Conservation (phyloP, 2,888 invertebrate species). For the Chymomyza caudatula region DNA sequence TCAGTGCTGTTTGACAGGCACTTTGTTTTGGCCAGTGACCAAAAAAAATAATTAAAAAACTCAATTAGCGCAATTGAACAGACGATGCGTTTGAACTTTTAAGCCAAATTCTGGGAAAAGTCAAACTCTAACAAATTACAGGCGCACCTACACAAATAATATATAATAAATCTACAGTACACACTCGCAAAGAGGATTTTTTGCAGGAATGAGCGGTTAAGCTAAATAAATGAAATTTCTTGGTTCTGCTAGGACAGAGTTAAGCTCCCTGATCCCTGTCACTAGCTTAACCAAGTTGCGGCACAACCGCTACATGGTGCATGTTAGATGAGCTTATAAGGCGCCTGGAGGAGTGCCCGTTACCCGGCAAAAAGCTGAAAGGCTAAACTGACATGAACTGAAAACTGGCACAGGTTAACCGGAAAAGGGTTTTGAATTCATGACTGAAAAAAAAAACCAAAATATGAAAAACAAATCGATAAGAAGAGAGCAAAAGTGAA, state of each 20-base stretch:
- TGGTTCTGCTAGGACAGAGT: not conserved
- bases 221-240: not conserved
- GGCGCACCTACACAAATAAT: not conserved
- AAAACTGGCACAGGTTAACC: too few species aligned
- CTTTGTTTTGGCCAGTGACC: constrained; percentile 6
- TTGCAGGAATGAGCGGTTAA: not conserved
- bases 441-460: too few species aligned
- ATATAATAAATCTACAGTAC: not conserved
- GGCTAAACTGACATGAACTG: too few species aligned
- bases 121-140: not conserved
- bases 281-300: too few species aligned
- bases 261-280: too few species aligned
- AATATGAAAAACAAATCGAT: too few species aligned
- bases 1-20: not conserved
- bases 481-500: too few species aligned
- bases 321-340: too few species aligned
- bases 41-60: constrained; percentile 37
- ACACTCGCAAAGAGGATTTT: not conserved
- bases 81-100: constrained; percentile 31
- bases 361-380: too few species aligned
- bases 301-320: too few species aligned
- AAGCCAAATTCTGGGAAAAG: constrained; percentile 37
- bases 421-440: too few species aligned
- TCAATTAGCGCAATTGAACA: constrained; percentile 67
- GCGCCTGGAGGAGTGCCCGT: too few species aligned